A percentile compares a stretch with the other conserved stretches of the same genome.
phyloP scores from a whole-genome alignment of 1,140 invertebrate species.

The Nasonia vitripennis region DNA sequence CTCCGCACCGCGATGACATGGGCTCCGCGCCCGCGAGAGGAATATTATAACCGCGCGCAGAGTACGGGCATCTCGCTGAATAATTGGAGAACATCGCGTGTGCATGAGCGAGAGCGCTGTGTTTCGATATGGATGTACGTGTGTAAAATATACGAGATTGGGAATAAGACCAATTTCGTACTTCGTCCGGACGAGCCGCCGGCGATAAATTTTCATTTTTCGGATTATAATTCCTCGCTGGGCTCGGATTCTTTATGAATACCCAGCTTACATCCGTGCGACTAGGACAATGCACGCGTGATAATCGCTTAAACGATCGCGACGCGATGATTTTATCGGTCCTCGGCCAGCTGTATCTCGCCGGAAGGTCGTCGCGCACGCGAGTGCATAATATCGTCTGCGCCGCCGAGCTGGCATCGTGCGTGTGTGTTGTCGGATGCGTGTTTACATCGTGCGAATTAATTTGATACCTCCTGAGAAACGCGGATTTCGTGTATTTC shows the following conservation, averaged over 20 bases:
- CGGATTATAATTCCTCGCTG: no score
- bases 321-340: constrained; percentile 9
- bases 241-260: no score
- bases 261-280: no score
- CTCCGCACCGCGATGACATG: background rate
- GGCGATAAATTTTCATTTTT: no score
- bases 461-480: constrained; percentile 39
- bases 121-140: background rate
- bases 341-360: background rate
- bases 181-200: background rate
- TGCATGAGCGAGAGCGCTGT: background rate
- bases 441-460: constrained; percentile 34
- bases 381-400: background rate
- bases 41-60: background rate
- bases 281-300: no score
- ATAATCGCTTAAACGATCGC: no score
- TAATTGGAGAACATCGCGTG: constrained; percentile 40
- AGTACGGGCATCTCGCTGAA: constrained; percentile 14
- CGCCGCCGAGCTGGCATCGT: background rate
- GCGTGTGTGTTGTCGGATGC: background rate
- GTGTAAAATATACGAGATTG: background rate
- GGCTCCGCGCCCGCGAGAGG: no score
- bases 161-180: background rate
- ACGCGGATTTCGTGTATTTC: constrained; percentile 41
- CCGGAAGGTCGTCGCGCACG: background rate